Evolutionary conservation across 2,797 vertebrate genomes (phyloP), one percentile per base, ranked within the genome.

Genomic region (Champsocephalus esox): DNA sequence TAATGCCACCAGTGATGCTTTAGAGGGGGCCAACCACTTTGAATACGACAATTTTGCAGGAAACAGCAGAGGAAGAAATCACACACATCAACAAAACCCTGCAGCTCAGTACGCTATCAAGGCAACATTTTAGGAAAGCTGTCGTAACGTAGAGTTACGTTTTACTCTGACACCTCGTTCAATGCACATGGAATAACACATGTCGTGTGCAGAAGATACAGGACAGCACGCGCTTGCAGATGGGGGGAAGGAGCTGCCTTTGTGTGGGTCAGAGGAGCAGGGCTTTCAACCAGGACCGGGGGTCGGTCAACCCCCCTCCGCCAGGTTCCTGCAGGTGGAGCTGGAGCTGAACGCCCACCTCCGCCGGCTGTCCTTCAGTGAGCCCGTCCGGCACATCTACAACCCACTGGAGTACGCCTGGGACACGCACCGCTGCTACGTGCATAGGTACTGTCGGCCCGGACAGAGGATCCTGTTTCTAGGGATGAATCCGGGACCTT

Each of bases 401-500:
- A 95, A 93, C 75, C 96, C 96, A 0, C 89, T 97, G 62, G 94
- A 96, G 60, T 97, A 97, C 52, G 96, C 96, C 21, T 97, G 96
- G 96, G 92, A 93, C 1, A 89, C 94, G 0, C 96, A 96, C 83
- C 76, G 90, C 32, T 75, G 90, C 83, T 97, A 94, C 43, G 96
- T 97, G 87, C 92, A 94, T 57, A 95, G 71, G 58, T 98, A 96
- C 93, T 97, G 96, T 66, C 92, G 56, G 32, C 49, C 59, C 14
- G 94, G 89, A 1, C 96, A 96, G 44, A 88, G 86, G 14, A 68
- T 98, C 49, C 95, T 98, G 3, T 98, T 98, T 70, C 63, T 98
- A 50, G 97, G 97, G 50, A 98, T 98, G 97, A 98, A 98, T 71
- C 97, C 97, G 0, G 96, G 96, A 57, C 97, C 97, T 0, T 98